phyloP scores from a whole-genome alignment of 1,140 invertebrate genomes.

The Bombus vancouverensis region DNA sequence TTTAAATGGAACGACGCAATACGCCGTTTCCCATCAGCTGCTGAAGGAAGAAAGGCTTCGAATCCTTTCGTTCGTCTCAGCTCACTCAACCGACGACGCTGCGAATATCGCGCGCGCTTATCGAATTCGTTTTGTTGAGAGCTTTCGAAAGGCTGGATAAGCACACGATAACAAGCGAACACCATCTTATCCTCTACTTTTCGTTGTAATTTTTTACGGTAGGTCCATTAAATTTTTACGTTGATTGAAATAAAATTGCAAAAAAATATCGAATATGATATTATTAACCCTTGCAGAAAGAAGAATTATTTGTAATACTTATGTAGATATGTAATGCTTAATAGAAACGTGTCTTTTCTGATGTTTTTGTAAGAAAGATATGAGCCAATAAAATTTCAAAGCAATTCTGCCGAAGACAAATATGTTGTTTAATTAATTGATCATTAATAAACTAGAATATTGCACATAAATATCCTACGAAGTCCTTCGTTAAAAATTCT shows the following conservation, averaged over 20 bases:
- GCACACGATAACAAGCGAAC: not conserved
- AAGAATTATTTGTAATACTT: no score
- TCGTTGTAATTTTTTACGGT: not conserved
- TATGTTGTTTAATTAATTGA: no score
- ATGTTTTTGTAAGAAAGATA: no score
- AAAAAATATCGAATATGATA: no score
- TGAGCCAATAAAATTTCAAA: no score
- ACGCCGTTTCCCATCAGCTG: constrained; percentile 36
- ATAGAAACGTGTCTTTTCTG: no score
- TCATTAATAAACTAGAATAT: no score
- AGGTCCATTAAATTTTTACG: not conserved
- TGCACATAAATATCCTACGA: no score
- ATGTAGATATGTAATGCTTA: no score
- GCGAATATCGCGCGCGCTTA: constrained; percentile 5
- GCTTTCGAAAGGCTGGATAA: not conserved
- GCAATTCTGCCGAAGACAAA: no score
- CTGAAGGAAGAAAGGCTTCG: constrained; percentile 30
- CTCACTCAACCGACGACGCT: constrained; percentile 1
- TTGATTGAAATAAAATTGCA: not conserved
- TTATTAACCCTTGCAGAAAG: no score
- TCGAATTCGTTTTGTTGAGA: constrained; percentile 11
- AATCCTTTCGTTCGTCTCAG: constrained; percentile 10
- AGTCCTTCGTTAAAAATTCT: not conserved
- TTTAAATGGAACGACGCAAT: constrained; percentile 47
- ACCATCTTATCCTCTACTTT: no score